Base-by-base conservation (phyloP, 2,113 vertebrate genomes). In the mouse (Mus musculus) region DNA sequence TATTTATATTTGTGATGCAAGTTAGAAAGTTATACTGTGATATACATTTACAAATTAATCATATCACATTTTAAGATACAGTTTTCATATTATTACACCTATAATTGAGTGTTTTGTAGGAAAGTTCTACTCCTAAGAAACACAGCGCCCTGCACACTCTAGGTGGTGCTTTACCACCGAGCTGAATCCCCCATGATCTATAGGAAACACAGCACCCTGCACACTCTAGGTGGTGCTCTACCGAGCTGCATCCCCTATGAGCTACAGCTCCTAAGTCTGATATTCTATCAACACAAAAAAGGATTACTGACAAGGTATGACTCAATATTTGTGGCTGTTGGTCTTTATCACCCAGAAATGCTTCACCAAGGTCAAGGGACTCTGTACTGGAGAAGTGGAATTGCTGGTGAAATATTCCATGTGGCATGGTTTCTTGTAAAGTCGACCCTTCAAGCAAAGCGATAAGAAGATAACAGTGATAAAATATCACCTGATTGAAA, bases 331-430 rank as follows among this genome's bases (percentile, higher is more conserved):
- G 82, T 80, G 94, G 69, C 33, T 63, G 73, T 95, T 97, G 91
- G 90, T 91, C 86, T 96, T 91, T 93, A 87, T 42, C 94, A 36
- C n/a, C 36, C 87, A 77, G 89, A 97, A 96, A 91, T 89, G 75
- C n/a, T 95, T 97, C 92, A 94, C 89, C 89, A 89, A 89, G 67
- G 65, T 96, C 87, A 95, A 89, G 91, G 86, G 94, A 26, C 93
- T 97, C 77, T 73, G 63, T 94, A 56, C 78, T 56, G 42, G 63
- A 67, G 69, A 94, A 91, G 75, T 54, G 61, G 39, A 67, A 54
- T 84, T 96, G 88, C 87, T 90, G 80, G 75, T 88, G 90, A 92
- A 59, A 81, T 56, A 89, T 54, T 80, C 56, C 88, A 46, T 26
- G 84, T 88, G 80, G 72, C 49, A 24, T 10, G 36, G 63, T 5